A percentile compares a stretch with the other conserved stretches of the same genome.
Evolutionary conservation across 1,140 invertebrate genomes (phyloP).

Genomic region (Megalonaias nervosa): DNA sequence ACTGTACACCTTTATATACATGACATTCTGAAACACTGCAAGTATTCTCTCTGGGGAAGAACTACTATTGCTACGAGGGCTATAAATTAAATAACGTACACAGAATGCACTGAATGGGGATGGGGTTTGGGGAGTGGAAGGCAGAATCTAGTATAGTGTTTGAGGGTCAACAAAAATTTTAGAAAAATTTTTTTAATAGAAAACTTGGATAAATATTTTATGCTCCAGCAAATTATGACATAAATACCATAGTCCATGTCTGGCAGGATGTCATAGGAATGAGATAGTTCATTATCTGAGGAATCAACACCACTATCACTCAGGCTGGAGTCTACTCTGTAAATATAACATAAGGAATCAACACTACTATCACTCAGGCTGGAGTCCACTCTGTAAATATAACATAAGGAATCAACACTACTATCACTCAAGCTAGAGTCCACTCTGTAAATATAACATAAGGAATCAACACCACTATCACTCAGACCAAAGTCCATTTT

Average conservation of each 20-base stretch:
- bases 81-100: too few relatives aligned
- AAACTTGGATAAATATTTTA: too few relatives aligned
- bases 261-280: slow-evolving; percentile 72
- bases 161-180: too few relatives aligned
- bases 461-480: slow-evolving; percentile 50
- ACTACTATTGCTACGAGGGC: too few relatives aligned
- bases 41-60: too few relatives aligned
- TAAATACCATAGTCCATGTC: slow-evolving; percentile 78
- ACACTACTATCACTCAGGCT: slow-evolving; percentile 40
- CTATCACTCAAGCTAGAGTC: slow-evolving; percentile 27
- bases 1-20: too few relatives aligned
- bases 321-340: neutral
- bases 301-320: slow-evolving; percentile 50
- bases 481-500: neutral
- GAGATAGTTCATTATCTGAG: slow-evolving; percentile 60
- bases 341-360: slow-evolving; percentile 32
- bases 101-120: too few relatives aligned
- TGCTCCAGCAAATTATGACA: too few relatives aligned
- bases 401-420: slow-evolving; percentile 43
- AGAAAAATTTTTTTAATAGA: too few relatives aligned
- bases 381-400: neutral
- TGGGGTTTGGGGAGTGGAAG: too few relatives aligned
- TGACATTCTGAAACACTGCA: too few relatives aligned
- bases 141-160: too few relatives aligned
- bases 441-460: neutral